A percentile compares a stretch with the other conserved stretches of the same genome.
These are phyloP conservation scores for Chalcosyrphus nemorum DNA, from an alignment of 2,888 invertebrate species.

Conservation along the genomic window DNA sequence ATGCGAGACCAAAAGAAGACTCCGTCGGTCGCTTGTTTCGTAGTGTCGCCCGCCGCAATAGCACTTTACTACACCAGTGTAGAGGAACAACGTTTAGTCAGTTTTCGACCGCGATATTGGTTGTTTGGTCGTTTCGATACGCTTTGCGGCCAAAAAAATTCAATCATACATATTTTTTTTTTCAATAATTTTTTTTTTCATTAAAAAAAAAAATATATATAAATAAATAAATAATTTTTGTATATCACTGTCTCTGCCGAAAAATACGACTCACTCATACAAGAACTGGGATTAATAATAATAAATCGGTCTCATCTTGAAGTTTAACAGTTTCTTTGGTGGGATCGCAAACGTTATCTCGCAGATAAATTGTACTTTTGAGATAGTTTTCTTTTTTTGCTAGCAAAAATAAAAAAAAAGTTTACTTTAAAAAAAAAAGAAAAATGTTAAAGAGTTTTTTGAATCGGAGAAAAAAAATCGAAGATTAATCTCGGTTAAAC, in stretches of 20 bases:
- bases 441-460: background rate
- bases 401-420: no score
- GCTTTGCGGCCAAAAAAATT: constrained; percentile 59
- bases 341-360: constrained; percentile 31
- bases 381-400: constrained; percentile 7
- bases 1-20: constrained; percentile 24
- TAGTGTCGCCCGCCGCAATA: constrained; percentile 16
- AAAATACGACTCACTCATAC: constrained; percentile 17
- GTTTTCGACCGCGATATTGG: constrained; percentile 70
- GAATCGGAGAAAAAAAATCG: background rate
- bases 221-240: no score
- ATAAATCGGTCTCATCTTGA: constrained; percentile 45
- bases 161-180: constrained; percentile 19
- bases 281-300: constrained; percentile 52
- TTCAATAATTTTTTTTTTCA: no score
- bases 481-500: background rate
- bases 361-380: constrained; percentile 16
- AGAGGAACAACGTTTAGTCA: constrained; percentile 63
- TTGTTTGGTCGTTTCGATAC: constrained; percentile 69
- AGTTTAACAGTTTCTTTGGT: background rate
- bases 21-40: background rate
- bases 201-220: no score
- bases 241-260: constrained; percentile 6
- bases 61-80: constrained; percentile 51
- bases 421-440: no score